These are phyloP conservation scores for Campoletis sonorensis DNA, from an alignment of 1,140 invertebrate species.

Conservation along the genomic window DNA sequence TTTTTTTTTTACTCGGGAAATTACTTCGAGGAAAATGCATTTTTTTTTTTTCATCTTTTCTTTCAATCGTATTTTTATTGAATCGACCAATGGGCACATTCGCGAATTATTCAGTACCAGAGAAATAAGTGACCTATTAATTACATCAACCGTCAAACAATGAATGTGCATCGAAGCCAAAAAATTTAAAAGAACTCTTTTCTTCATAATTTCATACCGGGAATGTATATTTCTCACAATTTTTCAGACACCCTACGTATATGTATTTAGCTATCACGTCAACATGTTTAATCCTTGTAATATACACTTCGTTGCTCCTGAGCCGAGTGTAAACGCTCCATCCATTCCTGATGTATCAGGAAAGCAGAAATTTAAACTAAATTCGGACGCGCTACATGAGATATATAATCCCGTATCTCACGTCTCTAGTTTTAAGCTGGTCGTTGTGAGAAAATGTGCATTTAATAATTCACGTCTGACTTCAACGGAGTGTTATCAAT, in stretches of 20 bases:
- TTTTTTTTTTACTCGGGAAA: too few relatives aligned
- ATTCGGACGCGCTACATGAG: background rate
- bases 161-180: too few relatives aligned
- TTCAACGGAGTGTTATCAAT: too few relatives aligned
- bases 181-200: too few relatives aligned
- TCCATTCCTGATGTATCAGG: constrained; percentile 21
- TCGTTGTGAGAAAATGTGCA: background rate
- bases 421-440: background rate
- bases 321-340: constrained; percentile 6
- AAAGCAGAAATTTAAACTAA: background rate
- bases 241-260: background rate
- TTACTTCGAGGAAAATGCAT: background rate
- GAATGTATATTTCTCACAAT: background rate
- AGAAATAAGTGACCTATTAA: too few relatives aligned
- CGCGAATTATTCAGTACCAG: too few relatives aligned
- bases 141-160: too few relatives aligned
- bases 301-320: background rate
- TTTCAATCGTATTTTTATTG: background rate
- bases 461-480: too few relatives aligned
- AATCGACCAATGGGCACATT: too few relatives aligned
- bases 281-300: constrained; percentile 3
- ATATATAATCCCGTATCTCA: background rate
- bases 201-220: too few relatives aligned
- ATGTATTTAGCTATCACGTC: background rate
- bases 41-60: background rate